phyloP scores from a whole-genome alignment of 2,113 vertebrate species.

The Varanus salvator region DNA sequence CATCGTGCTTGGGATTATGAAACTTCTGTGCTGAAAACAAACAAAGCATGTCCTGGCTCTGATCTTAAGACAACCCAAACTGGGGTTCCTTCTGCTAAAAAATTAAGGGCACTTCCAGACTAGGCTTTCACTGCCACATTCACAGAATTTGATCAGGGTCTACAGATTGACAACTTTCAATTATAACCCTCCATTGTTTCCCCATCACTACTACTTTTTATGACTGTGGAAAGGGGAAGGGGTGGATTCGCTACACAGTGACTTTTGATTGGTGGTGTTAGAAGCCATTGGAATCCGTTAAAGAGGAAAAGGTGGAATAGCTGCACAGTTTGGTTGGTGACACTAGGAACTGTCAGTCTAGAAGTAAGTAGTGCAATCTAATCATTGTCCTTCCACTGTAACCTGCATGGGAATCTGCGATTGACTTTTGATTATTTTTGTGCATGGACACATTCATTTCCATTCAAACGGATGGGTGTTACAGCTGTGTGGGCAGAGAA shows the following conservation, averaged over 20 bases:
- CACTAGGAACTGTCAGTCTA: background rate
- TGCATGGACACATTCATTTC: background rate
- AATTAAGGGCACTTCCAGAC: background rate
- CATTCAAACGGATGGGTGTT: background rate
- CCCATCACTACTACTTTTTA: too few relatives aligned
- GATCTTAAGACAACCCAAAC: background rate
- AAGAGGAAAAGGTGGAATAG: background rate
- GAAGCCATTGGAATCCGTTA: too few relatives aligned
- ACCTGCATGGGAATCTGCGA: background rate
- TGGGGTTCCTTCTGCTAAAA: background rate
- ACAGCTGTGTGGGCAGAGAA: background rate
- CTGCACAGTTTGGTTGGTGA: background rate
- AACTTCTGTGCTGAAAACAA: background rate
- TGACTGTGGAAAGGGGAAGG: background rate
- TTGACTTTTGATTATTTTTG: background rate
- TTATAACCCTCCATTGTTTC: background rate
- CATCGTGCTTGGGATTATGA: accelerated
- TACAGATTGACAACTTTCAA: background rate
- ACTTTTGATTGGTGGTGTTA: too few relatives aligned
- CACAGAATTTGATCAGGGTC: background rate
- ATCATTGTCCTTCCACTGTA: background rate
- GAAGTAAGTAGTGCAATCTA: background rate
- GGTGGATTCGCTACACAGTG: too few relatives aligned
- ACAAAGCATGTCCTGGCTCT: background rate
- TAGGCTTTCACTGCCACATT: background rate